Percentiles rank a stretch among this genome's conserved stretches.
Evolutionary conservation across 2,888 invertebrate species (phyloP).

Genomic region (Plebejus anna): DNA sequence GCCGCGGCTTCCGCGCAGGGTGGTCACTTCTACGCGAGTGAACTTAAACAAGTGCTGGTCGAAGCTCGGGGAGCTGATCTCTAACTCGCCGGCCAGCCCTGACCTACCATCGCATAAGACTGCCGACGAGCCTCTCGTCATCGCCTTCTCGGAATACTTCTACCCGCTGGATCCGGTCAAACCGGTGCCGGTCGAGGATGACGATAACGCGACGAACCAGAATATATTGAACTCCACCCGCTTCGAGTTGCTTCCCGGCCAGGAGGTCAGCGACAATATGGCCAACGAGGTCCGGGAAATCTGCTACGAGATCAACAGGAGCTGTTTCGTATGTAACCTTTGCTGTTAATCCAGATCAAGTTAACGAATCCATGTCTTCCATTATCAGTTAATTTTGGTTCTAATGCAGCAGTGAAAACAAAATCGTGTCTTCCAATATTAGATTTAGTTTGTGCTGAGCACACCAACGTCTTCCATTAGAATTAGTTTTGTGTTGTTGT

Average conservation of each 20-base stretch:
- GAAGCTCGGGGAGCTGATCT: slow-evolving; percentile 80
- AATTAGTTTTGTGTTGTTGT: slow-evolving; percentile 60
- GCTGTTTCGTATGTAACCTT: slow-evolving; percentile 73
- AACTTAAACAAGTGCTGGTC: slow-evolving; percentile 84
- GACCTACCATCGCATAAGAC: slow-evolving; percentile 74
- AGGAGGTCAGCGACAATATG: slow-evolving; percentile 79
- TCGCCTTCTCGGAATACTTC: slow-evolving; percentile 68
- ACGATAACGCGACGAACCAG: slow-evolving; percentile 71
- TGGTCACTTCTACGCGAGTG: slow-evolving; percentile 79
- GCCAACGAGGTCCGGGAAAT: slow-evolving; percentile 79
- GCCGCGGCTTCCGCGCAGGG: slow-evolving; percentile 78
- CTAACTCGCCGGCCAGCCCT: slow-evolving; percentile 64
- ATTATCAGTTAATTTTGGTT: slow-evolving; percentile 49
- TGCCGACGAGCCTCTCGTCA: slow-evolving; percentile 67
- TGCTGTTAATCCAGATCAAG: slow-evolving; percentile 50
- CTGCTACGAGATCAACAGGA: slow-evolving; percentile 64
- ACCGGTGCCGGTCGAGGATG: slow-evolving; percentile 64
- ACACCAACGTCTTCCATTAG: slow-evolving; percentile 73
- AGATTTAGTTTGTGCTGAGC: slow-evolving; percentile 64
- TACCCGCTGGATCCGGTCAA: slow-evolving; percentile 66
- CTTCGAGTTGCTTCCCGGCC: slow-evolving; percentile 61
- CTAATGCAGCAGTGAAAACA: slow-evolving; percentile 74
- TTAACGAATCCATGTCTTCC: slow-evolving; percentile 44
- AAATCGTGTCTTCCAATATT: slow-evolving; percentile 77
- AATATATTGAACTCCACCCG: slow-evolving; percentile 65